phyloP scores from a whole-genome alignment of 2,113 vertebrate species.

The Helogale parvula region DNA sequence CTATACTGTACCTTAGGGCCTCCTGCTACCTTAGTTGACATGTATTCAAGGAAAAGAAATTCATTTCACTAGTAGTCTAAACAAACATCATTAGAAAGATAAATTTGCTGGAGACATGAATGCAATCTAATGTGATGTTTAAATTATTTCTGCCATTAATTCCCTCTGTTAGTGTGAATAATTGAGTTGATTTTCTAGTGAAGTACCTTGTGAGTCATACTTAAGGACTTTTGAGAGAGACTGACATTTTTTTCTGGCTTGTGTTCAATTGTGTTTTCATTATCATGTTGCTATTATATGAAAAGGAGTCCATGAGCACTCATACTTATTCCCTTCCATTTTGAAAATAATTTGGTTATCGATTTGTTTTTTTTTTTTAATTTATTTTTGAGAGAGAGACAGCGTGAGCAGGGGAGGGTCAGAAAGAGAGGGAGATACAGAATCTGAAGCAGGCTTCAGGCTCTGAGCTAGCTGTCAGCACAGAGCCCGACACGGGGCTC shows the following conservation, averaged over 20 bases:
- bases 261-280: constrained; percentile 62
- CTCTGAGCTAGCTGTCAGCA: too few relatives aligned
- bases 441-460: too few relatives aligned
- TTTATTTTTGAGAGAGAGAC: too few relatives aligned
- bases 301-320: constrained; percentile 52
- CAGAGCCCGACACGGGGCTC: too few relatives aligned
- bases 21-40: constrained; percentile 8
- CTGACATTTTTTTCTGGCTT: constrained; percentile 27
- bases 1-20: not conserved
- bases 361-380: constrained; percentile 8
- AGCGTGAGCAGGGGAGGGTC: too few relatives aligned
- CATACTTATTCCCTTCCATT: constrained; percentile 27
- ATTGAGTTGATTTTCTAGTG: constrained; percentile 52
- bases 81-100: constrained; percentile 41
- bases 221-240: constrained; percentile 45
- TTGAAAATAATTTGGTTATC: constrained; percentile 39
- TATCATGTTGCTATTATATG: constrained; percentile 7
- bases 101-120: constrained; percentile 23
- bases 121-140: constrained; percentile 48
- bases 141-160: constrained; percentile 52
- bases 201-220: constrained; percentile 57
- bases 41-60: not conserved
- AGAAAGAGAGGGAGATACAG: too few relatives aligned
- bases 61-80: constrained; percentile 33
- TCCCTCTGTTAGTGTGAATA: constrained; percentile 54